phyloP scores from a whole-genome alignment of 1,140 invertebrate species.

The Gryon sp. region DNA sequence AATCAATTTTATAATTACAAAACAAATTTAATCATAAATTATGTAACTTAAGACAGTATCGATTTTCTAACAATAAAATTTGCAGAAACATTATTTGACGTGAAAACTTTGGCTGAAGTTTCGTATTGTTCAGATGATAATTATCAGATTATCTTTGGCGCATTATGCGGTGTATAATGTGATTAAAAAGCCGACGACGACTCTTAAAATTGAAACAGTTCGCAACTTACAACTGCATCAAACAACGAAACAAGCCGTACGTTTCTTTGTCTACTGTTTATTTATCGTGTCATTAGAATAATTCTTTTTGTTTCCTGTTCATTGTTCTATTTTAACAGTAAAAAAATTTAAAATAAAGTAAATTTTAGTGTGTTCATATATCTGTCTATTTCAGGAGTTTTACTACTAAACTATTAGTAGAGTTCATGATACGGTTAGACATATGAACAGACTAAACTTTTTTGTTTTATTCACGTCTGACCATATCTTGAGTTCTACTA shows the following conservation, averaged over 20 bases:
- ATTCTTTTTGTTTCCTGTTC: neutral
- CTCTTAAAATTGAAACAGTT: slow-evolving; percentile 47
- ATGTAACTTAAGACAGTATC: neutral
- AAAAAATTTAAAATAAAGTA: too few species aligned
- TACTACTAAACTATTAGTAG: too few species aligned
- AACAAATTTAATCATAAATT: too few species aligned
- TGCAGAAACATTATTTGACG: slow-evolving; percentile 2
- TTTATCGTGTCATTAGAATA: too few species aligned
- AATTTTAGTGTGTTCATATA: too few species aligned
- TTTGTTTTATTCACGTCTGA: too few species aligned
- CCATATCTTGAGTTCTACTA: too few species aligned
- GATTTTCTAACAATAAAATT: neutral
- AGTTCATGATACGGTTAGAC: too few species aligned
- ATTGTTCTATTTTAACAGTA: too few species aligned
- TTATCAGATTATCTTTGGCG: slow-evolving; percentile 44
- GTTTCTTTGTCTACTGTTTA: slow-evolving; percentile 7
- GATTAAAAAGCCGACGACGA: slow-evolving; percentile 48
- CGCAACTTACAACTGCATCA: slow-evolving; percentile 38
- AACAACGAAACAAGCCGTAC: slow-evolving; percentile 29
- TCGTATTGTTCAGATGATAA: slow-evolving; percentile 41
- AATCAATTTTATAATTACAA: too few species aligned
- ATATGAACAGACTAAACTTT: too few species aligned
- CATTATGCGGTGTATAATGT: slow-evolving; percentile 48
- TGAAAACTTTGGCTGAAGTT: slow-evolving; percentile 33
- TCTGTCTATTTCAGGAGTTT: too few species aligned